These are phyloP conservation scores for Oryzaephilus surinamensis DNA, from an alignment of 1,140 invertebrate species.

Conservation along the genomic window DNA sequence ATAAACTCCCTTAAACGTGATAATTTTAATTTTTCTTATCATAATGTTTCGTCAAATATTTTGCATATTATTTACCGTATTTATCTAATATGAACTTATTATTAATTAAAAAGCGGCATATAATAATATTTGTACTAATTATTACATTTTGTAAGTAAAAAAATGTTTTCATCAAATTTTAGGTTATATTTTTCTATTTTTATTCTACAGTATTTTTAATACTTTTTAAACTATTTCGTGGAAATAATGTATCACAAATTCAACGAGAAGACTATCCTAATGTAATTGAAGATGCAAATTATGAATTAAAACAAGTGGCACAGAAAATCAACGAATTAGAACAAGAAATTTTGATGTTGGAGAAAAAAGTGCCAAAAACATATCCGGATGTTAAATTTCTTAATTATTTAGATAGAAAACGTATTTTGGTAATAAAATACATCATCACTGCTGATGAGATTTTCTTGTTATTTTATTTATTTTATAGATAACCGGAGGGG, in stretches of 20 bases:
- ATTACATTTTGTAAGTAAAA: constrained; percentile 33
- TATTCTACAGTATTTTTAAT: constrained; percentile 8
- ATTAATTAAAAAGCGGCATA: constrained; percentile 37
- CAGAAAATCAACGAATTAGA: constrained; percentile 53
- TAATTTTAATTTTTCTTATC: no score
- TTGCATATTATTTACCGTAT: no score
- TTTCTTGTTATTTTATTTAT: background rate
- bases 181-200: constrained; percentile 8
- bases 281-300: background rate
- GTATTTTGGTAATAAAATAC: constrained; percentile 61
- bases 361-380: constrained; percentile 63
- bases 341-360: constrained; percentile 57
- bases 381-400: constrained; percentile 86
- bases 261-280: no score
- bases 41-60: no score
- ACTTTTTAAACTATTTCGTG: constrained; percentile 9
- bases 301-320: constrained; percentile 16
- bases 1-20: no score
- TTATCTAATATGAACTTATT: no score
- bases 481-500: constrained; percentile 84
- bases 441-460: constrained; percentile 1
- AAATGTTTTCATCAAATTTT: constrained; percentile 2
- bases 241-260: no score
- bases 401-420: constrained; percentile 80
- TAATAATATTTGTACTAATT: constrained; percentile 31